Evolutionary conservation across 2,888 invertebrate genomes (phyloP), one percentile per base, ranked within the genome.

Genomic region (Platycheirus rosarum): DNA sequence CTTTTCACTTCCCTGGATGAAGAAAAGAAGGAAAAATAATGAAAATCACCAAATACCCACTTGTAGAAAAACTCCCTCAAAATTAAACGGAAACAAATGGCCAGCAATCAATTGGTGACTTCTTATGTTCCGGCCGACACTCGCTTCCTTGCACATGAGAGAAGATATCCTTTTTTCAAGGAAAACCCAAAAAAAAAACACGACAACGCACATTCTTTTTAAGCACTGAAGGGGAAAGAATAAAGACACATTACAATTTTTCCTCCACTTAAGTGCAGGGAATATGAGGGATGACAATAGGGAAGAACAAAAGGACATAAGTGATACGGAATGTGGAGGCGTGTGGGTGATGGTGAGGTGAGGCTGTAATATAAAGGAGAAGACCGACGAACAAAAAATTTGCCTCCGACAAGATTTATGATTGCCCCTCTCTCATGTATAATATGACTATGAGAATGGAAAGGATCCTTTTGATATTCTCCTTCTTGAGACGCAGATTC

Each of bases 51-150:
- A 6, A 57, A 57, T 40, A 57, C 57, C 57, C 53, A 69, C 63
- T 75, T 79, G 79, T 57, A 63, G 79, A 18, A 66, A 20, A 26
- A 79, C 79, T 74, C 74, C 74, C 74, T 69, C 44, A 70, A 80
- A 80, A 80, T 80, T 80, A 70, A 80, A 80, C 70, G 75, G 51
- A 70, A 75, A 80, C 75, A 75, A 80, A 80, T 80, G 70, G 65
- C 57, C 44, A 44, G 49, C 75, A 75, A 80, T 80, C 79, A 80
- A 80, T 80, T 80, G 79, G 70, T 70, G 62, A 75, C 75, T 80
- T 80, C 60, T 70, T 60, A 63, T 29, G 11, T 49, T 65, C 63
- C 48, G 57, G 18, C 16, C 63, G 48, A 55, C 69, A 62, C 14
- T 79, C 55, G 53, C 40, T 63, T 60, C 66, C 18, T 11, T 49